Evolutionary conservation across 2,888 invertebrate species (phyloP).

Genomic region (Sminthurides aquaticus): DNA sequence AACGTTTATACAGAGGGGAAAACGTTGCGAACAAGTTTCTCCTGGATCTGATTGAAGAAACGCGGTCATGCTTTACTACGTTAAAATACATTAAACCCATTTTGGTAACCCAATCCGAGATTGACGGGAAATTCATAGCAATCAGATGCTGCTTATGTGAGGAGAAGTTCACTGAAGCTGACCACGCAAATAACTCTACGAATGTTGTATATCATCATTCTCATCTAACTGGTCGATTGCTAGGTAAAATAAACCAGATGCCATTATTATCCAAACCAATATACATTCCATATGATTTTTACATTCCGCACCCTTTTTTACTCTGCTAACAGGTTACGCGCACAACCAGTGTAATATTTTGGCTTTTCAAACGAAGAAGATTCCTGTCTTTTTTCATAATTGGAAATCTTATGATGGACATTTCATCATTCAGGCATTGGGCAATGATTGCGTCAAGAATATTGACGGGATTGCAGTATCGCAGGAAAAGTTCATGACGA

Average conservation of each 20-base stretch:
- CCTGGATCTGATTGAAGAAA: not conserved
- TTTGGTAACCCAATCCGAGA: not conserved
- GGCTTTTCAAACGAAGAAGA: not conserved
- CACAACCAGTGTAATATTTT: not conserved
- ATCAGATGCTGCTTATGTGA: not conserved
- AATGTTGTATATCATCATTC: not conserved
- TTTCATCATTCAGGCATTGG: slow-evolving; percentile 15
- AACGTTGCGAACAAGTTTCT: not conserved
- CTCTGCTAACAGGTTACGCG: no score
- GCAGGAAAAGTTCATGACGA: not conserved
- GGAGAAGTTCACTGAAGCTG: not conserved
- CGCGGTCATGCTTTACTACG: not conserved
- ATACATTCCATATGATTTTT: no score
- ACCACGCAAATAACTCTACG: not conserved
- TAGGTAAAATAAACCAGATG: no score
- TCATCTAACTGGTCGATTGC: not conserved
- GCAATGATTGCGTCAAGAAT: not conserved
- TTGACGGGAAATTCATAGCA: not conserved
- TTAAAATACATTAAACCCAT: not conserved
- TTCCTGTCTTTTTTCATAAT: not conserved
- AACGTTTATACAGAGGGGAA: not conserved
- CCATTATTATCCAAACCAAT: no score
- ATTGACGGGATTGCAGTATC: not conserved
- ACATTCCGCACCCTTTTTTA: no score
- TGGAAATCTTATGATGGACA: not conserved